Evolutionary conservation across 2,113 vertebrate species (phyloP).

Genomic region (Stercorarius parasiticus): DNA sequence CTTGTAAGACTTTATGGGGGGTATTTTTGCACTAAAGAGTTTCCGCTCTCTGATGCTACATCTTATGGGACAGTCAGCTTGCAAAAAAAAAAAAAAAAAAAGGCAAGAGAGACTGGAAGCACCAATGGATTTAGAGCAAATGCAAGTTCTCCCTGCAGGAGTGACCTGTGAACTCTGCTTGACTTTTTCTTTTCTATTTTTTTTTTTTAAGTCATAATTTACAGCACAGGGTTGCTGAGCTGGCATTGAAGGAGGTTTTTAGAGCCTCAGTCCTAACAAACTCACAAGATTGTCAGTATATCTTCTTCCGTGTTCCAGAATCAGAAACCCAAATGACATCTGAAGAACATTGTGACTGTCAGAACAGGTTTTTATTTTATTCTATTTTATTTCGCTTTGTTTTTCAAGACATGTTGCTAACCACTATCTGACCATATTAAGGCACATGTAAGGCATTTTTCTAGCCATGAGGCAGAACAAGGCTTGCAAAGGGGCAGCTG

Average conservation of each 20-base stretch:
- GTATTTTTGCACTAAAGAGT: conserved; percentile 64
- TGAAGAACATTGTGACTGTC: not conserved
- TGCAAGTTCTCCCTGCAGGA: not conserved
- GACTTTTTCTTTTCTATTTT: not conserved
- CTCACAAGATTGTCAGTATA: not conserved
- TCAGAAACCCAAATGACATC: not conserved
- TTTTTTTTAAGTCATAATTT: not conserved
- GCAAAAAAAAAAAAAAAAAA: not conserved
- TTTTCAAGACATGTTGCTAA: conserved; percentile 47
- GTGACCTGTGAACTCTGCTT: conserved; percentile 21
- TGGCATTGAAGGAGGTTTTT: not conserved
- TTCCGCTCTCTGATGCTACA: conserved; percentile 33
- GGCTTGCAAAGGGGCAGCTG: conserved; percentile 28
- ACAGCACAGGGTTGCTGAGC: conserved; percentile 44
- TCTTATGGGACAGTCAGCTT: not conserved
- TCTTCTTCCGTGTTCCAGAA: not conserved
- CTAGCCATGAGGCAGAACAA: not conserved
- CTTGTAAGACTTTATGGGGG: not conserved
- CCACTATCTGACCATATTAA: conserved; percentile 62
- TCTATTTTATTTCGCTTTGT: not conserved
- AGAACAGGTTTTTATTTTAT: not conserved
- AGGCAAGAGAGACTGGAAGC: not conserved
- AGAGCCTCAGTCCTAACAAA: not conserved
- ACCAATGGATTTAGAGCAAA: not conserved
- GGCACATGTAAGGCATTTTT: conserved; percentile 32